phyloP scores from a whole-genome alignment of 2,888 invertebrate genomes.

The Luffia ferchaultella region DNA sequence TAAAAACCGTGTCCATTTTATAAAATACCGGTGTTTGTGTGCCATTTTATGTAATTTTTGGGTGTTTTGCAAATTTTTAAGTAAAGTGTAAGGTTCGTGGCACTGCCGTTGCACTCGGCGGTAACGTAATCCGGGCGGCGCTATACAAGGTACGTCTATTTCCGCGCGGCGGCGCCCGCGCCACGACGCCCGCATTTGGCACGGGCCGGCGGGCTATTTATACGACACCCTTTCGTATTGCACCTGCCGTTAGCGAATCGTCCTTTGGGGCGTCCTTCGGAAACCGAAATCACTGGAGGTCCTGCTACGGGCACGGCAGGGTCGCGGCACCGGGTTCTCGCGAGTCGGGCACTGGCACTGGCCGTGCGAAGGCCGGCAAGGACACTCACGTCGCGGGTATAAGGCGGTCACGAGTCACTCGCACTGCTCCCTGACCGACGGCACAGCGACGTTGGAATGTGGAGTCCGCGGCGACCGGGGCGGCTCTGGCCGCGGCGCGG shows the following conservation, averaged over 20 bases:
- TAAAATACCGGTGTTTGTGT: no score
- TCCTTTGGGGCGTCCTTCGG: neutral
- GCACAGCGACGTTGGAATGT: slow-evolving; percentile 72
- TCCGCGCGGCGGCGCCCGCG: slow-evolving; percentile 26
- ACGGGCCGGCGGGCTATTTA: slow-evolving; percentile 14
- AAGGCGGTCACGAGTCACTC: slow-evolving; percentile 59
- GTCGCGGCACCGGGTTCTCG: neutral
- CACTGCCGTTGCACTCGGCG: no score
- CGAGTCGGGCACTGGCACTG: slow-evolving; percentile 2
- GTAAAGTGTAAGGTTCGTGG: no score
- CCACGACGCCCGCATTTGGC: slow-evolving; percentile 28
- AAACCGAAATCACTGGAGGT: neutral
- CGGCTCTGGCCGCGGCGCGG: slow-evolving; percentile 65
- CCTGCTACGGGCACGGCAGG: neutral
- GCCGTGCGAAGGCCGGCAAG: slow-evolving; percentile 20
- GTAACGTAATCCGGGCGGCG: neutral
- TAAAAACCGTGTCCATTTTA: no score
- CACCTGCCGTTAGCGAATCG: neutral
- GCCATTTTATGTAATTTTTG: no score
- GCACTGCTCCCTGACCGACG: slow-evolving; percentile 46
- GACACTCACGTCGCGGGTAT: slow-evolving; percentile 64
- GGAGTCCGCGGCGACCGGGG: slow-evolving; percentile 75
- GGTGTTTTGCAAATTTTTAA: no score
- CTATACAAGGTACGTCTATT: neutral
- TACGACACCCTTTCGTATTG: no score